Base-by-base conservation (phyloP, 2,888 invertebrate species). In the Thelaira solivaga region DNA sequence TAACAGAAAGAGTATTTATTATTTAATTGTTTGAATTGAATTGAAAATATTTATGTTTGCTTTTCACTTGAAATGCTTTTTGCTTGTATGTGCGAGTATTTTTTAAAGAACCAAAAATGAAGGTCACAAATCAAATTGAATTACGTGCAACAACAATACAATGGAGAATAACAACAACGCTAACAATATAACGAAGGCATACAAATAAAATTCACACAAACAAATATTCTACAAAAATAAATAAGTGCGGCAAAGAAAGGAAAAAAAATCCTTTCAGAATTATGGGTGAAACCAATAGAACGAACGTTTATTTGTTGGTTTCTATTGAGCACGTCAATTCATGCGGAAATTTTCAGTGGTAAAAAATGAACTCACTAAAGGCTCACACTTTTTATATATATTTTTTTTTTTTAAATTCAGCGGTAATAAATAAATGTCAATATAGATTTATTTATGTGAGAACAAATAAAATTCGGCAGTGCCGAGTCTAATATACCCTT, bases 121-220 rank as follows among this genome's bases (percentile, higher is more conserved):
- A 55, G 53, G 34, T 36, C 36, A 55, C 8, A 55, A 55, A 55
- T 55, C 53, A 55, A 36, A 55, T 36, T 55, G 53, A 34, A 55
- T 36, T 34, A 22, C n/a, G 34, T 22, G 13, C 51, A 2, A 43
- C 0, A 24, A 18, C 26, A 31, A 11, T 26, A 49, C 13, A 24
- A 26, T 2, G 4, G n/a, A n/a, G n/a, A n/a, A n/a, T n/a, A 55
- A 24, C 7, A 29, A 18, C n/a, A 57, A 29, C 59, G 29, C n/a
- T n/a, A n/a, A n/a, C n/a, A 43, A 24, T 4, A 29, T 6, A 5
- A 26, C 26, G 26, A 29, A 24, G 11, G 13, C 41, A 45, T 22
- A 45, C 13, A 47, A 45, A 31, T 34, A 3, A 45, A 34, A 34
- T 31, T 13, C 34, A 34, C 22, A 36, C 45, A 34, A 24, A 62